These are phyloP conservation scores for Rhodinocichla rosea DNA, from an alignment of 2,113 vertebrate species.

Conservation along the genomic window DNA sequence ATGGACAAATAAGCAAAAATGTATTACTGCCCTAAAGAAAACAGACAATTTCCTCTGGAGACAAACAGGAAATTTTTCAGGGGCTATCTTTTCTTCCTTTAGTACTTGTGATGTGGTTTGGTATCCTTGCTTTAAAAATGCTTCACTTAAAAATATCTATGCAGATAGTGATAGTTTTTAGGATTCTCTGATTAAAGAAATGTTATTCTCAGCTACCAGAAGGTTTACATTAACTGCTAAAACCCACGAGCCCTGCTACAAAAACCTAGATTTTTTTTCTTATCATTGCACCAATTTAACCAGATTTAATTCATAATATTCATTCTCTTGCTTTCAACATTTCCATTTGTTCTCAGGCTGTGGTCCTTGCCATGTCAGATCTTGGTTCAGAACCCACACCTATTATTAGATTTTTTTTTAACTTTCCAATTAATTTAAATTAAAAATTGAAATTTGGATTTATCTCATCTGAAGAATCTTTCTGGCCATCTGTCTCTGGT, in stretches of 20 bases:
- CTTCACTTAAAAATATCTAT: neutral
- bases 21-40: neutral
- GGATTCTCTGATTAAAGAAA: neutral
- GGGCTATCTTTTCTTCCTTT: constrained; percentile 11
- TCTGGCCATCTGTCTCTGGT: neutral
- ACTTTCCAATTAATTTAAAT: neutral
- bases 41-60: constrained; percentile 22
- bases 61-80: constrained; percentile 44
- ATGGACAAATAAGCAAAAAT: neutral
- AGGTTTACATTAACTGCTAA: neutral
- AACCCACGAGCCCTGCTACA: neutral
- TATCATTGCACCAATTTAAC: neutral
- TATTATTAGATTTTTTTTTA: neutral
- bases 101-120: neutral
- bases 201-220: rapidly evolving
- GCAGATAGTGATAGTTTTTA: neutral
- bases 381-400: neutral
- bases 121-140: neutral
- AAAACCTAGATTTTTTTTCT: neutral
- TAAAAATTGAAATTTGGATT: neutral
- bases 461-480: neutral
- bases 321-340: neutral
- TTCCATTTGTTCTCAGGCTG: neutral
- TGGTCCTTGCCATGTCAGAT: neutral
- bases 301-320: neutral